Base-by-base conservation (phyloP, 1,140 invertebrate genomes). In the Sarcophaga bullata region DNA sequence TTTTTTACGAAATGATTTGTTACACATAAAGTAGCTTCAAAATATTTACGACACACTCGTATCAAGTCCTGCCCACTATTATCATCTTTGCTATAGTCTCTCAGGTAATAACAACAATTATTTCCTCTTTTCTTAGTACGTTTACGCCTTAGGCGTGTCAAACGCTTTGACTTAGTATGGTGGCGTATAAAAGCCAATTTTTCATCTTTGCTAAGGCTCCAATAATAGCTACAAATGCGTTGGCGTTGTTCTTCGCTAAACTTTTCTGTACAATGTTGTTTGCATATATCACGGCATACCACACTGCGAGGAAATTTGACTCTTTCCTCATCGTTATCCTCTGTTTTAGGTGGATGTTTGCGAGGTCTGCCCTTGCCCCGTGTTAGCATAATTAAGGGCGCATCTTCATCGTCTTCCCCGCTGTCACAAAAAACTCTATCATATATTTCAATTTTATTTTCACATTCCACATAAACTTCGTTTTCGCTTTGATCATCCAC, bases 201-300 rank as follows among this genome's bases (percentile, higher is more conserved):
- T 73, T 48, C 73, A 6, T 17, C 73, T n/a, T 75, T 49, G 10
- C 17, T 48, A 3, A 83, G 48, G 37, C n/a, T 58, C 83, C 83
- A 83, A 58, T 58, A 83, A 58, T 81, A 13, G 19, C 68, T 49
- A 68, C 83, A 83, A 9, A 83, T 78, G 13, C 48, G 46, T 25
- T 58, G 25, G 0, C 83, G 25, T 9, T 83, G 83, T 50, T 81
- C 49, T 11, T 80, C 46, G 50, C 17, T 68, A 47, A 83, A 78
- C 68, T 80, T 81, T 49, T 19, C 46, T 3, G 7, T 19, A 17
- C 83, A 83, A 19, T 83, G 17, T 46, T 81, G 80, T 78, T 72
- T 83, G n/a, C 83, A 83, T 17, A 52, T 78, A 8, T 17, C 52
- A 11, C 15, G 17, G 25, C 83, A 83, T 25, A 17, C 19, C 15